These are phyloP conservation scores for Erannis defoliaria DNA, from an alignment of 2,888 invertebrate genomes.

Conservation along the genomic window DNA sequence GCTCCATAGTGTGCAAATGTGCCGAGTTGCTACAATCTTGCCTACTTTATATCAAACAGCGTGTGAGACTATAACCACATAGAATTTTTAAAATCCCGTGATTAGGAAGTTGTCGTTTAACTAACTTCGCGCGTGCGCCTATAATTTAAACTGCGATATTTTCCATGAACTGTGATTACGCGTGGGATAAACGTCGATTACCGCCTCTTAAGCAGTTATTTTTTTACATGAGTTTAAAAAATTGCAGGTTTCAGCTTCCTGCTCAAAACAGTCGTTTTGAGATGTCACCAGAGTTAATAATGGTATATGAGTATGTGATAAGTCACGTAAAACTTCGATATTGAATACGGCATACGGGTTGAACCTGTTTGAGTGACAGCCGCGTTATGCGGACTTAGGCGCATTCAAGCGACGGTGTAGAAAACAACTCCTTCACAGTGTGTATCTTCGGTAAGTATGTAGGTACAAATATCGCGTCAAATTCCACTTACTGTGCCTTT, in stretches of 20 bases:
- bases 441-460: too few species aligned
- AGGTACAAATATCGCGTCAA: too few species aligned
- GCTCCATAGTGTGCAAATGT: conserved; percentile 3
- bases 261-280: conserved; percentile 11
- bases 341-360: not conserved
- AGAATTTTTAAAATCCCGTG: not conserved
- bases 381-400: not conserved
- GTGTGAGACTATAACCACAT: not conserved
- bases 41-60: not conserved
- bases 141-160: conserved; percentile 4
- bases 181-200: conserved; percentile 1
- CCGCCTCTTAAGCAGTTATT: conserved; percentile 7
- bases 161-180: not conserved
- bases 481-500: too few species aligned
- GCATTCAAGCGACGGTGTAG: not conserved
- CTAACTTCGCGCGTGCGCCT: not conserved
- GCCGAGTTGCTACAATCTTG: not conserved
- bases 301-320: not conserved
- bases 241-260: conserved; percentile 18
- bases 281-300: conserved; percentile 13
- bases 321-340: not conserved
- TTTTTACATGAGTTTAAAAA: conserved; percentile 2
- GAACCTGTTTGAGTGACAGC: not conserved
- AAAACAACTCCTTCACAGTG: not conserved
- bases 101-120: not conserved